Evolutionary conservation across 92 coral and sea anemone genomes (phyloP), one percentile per base, ranked within the genome.

Genomic region (Porites rus): DNA sequence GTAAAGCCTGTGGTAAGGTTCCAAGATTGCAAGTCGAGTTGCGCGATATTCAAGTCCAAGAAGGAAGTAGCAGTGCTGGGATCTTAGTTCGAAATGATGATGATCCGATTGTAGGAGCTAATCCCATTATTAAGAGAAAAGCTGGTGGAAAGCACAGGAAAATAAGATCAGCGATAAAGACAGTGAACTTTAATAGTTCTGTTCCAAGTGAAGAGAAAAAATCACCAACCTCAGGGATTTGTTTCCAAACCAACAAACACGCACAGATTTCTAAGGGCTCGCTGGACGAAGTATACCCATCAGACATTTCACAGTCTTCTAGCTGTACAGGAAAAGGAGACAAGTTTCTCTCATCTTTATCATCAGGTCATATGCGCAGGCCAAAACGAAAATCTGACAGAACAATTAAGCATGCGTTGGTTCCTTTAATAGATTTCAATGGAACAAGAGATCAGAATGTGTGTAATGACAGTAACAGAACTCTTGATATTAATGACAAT

Each of bases 161-260:
- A 16, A 70, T 28, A 16, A 62, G 19, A 77, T 7, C 58, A 28
- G 70, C 31, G 61, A 0, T 8, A 16, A 59, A 10, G 25, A 64
- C n/a, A 77, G 74, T 66, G 4, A 65, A 51, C 72, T 79, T 69
- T 51, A 74, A 51, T 19, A 8, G 59, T 66, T 51, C 31, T 7
- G 19, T 1, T 14, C 63, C 9, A 21, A 3, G 7, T 22, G 65
- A 24, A 67, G 31, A 10, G n/a, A 46, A 65, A 51, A 24, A 67
- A 79, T 20, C 71, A 58, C 21, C 11, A 65, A 31, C 73, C 17
- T 62, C 1, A 24, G 21, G 64, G 46, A 74, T 19, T 53, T 53
- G 12, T 74, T 52, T 38, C 43, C 21, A 74, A 74, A 56, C 21
- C 38, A 19, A 10, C 10, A 22, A 3, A 16, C 13, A 53, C 1